Evolutionary conservation across 2,113 vertebrate species (phyloP).

Genomic region (Sinocyclocheilus grahami): DNA sequence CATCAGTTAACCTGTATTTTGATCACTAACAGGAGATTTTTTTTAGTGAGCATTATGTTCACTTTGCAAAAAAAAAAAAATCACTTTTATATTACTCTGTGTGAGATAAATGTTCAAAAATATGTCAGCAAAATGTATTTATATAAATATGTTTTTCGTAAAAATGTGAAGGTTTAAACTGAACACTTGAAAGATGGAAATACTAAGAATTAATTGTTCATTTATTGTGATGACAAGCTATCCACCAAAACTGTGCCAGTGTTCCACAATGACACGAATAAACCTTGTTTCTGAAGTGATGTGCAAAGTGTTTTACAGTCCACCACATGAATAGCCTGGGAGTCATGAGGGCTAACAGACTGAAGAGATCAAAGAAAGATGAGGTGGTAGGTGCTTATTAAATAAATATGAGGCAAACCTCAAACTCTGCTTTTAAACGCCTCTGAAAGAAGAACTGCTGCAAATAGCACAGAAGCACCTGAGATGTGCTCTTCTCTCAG

Average conservation of each 20-base stretch:
- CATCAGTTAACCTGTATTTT: no score
- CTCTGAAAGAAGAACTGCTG: background rate
- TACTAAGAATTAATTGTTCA: background rate
- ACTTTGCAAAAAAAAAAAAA: background rate
- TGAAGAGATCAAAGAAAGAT: conserved; percentile 39
- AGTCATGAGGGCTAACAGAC: background rate
- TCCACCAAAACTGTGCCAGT: background rate
- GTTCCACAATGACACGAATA: background rate
- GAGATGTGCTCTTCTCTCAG: background rate
- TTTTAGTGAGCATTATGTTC: background rate
- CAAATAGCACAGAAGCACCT: conserved; percentile 22
- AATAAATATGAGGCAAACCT: conserved; percentile 28
- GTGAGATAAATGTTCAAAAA: no score
- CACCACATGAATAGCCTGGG: background rate
- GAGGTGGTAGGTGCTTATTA: conserved; percentile 22
- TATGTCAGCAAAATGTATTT: no score
- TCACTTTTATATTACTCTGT: no score
- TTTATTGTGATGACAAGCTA: background rate
- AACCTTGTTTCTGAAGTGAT: conserved; percentile 18
- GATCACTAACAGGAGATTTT: background rate
- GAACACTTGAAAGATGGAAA: background rate
- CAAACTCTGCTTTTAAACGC: conserved; percentile 27
- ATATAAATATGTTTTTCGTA: no score
- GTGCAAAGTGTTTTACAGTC: conserved; percentile 14
- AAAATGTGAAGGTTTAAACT: background rate